Base-by-base conservation (phyloP, 2,113 vertebrate species). In the Pimephales promelas region DNA sequence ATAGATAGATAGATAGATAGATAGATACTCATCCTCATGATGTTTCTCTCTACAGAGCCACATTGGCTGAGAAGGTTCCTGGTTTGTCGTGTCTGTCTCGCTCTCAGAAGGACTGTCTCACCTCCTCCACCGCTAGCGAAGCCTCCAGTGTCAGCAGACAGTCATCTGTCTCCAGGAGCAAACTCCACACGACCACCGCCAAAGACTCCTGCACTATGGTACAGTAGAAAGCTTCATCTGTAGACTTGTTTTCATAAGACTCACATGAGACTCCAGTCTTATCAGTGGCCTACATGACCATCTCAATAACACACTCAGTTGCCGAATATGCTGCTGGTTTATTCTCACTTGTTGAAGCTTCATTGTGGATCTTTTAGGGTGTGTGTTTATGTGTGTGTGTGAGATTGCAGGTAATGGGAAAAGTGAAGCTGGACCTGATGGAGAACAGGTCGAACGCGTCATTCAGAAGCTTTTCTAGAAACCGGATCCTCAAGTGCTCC, bases 41-140 rank as follows among this genome's bases (percentile, higher is more conserved):
- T 49, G 16, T 4, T 78, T 54, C 16, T 78, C 11, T 57, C 4
- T 66, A 78, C 87, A 98, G 97, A 91, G 92, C 90, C 91, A 97
- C 96, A 43, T 95, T 97, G 59, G 94, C 94, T 71, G 96, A 96
- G 79, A 94, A 96, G 57, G 88, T 98, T 64, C 94, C 95, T 45
- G 96, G 95, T 89, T 92, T 97, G 54, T 75, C 94, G 57, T 89
- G 92, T 83, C 90, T 98, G 84, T 92, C 96, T 84, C 1, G 70
- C 92, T 81, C 87, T 91, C 2, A 92, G 26, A 95, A 93, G 86
- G 94, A 90, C 5, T 88, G 95, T 79, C 88, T 75, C 68, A 94
- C 91, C 0, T 96, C 94, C 0, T 84, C 95, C 86, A 94, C 94
- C 84, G 94, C 93, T 90, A 97, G 95, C 31, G 96, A 96, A 70